phyloP scores from a whole-genome alignment of 2,113 vertebrate genomes.

The Nannobrachium achirus region DNA sequence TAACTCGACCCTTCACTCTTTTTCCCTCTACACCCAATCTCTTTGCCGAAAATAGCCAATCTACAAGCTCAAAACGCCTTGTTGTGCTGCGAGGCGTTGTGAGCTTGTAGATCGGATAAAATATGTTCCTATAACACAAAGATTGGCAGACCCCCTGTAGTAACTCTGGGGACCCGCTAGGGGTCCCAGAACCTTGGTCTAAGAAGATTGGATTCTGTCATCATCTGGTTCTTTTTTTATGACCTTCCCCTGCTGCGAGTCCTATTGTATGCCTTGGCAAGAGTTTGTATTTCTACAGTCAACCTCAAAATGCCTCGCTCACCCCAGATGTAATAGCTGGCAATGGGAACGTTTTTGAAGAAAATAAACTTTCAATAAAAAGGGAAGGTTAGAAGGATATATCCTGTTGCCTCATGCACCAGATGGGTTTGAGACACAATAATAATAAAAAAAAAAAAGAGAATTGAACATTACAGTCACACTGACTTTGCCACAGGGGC shows the following conservation, averaged over 20 bases:
- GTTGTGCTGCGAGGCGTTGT: too few relatives aligned
- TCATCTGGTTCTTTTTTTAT: not conserved
- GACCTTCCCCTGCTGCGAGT: not conserved
- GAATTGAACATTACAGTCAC: not conserved
- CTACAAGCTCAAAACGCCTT: too few relatives aligned
- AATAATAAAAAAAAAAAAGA: too few relatives aligned
- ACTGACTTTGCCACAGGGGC: not conserved
- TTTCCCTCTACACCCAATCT: too few relatives aligned
- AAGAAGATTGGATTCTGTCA: not conserved
- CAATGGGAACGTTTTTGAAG: not conserved
- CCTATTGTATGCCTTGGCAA: not conserved
- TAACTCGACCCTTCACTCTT: too few relatives aligned
- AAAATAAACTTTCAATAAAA: slow-evolving; percentile 5
- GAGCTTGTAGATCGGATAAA: too few relatives aligned
- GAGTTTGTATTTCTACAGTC: not conserved
- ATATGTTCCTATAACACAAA: too few relatives aligned
- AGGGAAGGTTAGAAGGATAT: slow-evolving; percentile 28
- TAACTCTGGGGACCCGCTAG: too few relatives aligned
- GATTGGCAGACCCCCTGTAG: too few relatives aligned
- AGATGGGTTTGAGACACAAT: slow-evolving; percentile 1
- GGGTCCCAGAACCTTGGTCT: too few relatives aligned
- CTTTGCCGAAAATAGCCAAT: too few relatives aligned
- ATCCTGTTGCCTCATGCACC: not conserved
- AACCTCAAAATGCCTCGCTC: not conserved
- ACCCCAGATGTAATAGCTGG: not conserved